Evolutionary conservation across 2,113 vertebrate genomes (phyloP), one percentile per base, ranked within the genome.

Genomic region (Indri indri): DNA sequence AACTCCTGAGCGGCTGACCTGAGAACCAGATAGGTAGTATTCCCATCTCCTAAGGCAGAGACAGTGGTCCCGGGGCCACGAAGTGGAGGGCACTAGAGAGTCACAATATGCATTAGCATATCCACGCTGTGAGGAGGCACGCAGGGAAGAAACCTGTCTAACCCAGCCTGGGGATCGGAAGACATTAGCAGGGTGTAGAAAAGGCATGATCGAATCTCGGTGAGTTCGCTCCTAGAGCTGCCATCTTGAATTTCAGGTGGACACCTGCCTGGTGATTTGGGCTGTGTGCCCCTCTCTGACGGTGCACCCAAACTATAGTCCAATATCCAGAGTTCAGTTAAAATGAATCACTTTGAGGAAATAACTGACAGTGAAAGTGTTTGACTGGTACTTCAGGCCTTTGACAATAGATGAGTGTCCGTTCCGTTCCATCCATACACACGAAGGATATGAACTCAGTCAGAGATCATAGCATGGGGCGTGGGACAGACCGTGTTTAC

Each of bases 111-210:
- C 16, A 9, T 70, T 37, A 61, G 45, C 17, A 2, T 11, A 4
- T 18, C 59, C 32, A 0, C 0, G 0, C 57, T 22, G 1, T 50
- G 47, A 73, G 68, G 22, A 91, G 30, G 61, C 66, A 4, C 0
- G 13, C 17, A 20, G 16, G 54, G 27, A 57, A 57, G 86, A 79
- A 45, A 25, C 0, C 57, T 40, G 37, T 13, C 40, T 61, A 25
- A 18, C 27, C 37, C 37, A 9, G 16, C n/a, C 57, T 22, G 14
- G 25, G 45, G 12, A 20, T 27, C 6, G 47, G n/a, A 34, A 17
- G 34, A 9, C 80, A 34, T 57, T 10, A 27, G 13, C 57, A 37
- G n/a, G 14, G 2, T 6, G 2, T 54, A 71, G 81, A 13, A 20
- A 54, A 88, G 22, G 5, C 27, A 0, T 8, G 4, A 7, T 23